Percentiles rank a stretch among this genome's conserved stretches.
Evolutionary conservation across 2,797 vertebrate genomes (phyloP).

Genomic region (Anguilla marmorata): DNA sequence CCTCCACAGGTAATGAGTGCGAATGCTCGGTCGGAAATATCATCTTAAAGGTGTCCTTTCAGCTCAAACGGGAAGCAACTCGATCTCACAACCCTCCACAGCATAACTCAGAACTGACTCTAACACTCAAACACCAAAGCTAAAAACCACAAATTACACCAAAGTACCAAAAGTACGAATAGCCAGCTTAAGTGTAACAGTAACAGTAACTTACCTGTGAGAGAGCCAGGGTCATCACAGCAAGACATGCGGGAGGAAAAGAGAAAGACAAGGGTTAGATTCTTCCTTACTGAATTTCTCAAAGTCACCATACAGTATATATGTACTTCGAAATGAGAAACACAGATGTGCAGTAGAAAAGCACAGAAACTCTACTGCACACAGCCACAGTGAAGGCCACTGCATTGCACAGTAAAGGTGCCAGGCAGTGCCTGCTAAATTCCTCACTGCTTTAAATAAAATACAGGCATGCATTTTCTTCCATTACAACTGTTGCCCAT

Average conservation of each 20-base stretch:
- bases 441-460: too few relatives aligned
- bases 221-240: background rate
- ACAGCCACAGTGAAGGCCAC: background rate
- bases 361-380: background rate
- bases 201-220: background rate
- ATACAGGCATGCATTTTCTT: too few relatives aligned
- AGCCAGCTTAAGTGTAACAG: background rate
- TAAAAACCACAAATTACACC: background rate
- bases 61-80: background rate
- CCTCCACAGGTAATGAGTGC: background rate
- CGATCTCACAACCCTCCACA: background rate
- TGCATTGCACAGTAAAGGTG: background rate
- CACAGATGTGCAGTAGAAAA: background rate
- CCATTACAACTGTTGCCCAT: background rate
- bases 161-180: background rate
- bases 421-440: background rate
- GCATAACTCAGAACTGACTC: background rate
- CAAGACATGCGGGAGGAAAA: background rate
- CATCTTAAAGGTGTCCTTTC: background rate
- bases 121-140: background rate
- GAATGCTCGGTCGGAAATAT: background rate
- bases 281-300: background rate
- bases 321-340: background rate
- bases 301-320: background rate
- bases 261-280: background rate